Evolutionary conservation across 2,888 invertebrate species (phyloP).

Genomic region (Taphrorychus bicolor): DNA sequence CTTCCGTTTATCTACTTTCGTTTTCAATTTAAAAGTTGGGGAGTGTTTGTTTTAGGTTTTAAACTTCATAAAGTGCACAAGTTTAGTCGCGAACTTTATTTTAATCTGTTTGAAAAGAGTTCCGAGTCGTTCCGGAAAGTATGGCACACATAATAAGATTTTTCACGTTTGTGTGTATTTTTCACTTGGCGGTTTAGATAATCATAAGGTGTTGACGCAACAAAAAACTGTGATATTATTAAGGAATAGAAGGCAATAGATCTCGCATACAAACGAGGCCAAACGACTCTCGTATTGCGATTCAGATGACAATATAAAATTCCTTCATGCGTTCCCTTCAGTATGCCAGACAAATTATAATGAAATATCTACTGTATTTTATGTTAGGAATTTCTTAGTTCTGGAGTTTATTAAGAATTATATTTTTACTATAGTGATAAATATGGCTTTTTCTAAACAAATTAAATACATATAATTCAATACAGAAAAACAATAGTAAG

Average conservation of each 20-base stretch:
- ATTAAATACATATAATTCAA: too few relatives aligned
- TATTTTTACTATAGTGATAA: too few relatives aligned
- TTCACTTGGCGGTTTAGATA: too few relatives aligned
- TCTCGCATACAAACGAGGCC: too few relatives aligned
- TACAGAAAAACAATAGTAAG: too few relatives aligned
- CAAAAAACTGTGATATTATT: not conserved
- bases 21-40: constrained; percentile 38
- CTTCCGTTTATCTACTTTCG: constrained; percentile 22
- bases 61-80: constrained; percentile 39
- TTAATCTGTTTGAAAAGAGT: constrained; percentile 34
- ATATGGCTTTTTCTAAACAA: too few relatives aligned
- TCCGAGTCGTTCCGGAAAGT: constrained; percentile 3
- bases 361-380: not conserved
- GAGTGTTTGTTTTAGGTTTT: constrained; percentile 41
- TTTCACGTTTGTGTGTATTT: not conserved
- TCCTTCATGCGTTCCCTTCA: not conserved
- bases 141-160: constrained; percentile 46
- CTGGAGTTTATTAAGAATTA: not conserved
- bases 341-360: not conserved
- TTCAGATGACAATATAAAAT: not conserved
- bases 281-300: not conserved
- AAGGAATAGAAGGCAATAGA: not conserved
- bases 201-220: not conserved
- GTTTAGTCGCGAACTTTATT: constrained; percentile 36
- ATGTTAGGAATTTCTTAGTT: not conserved